Base-by-base conservation (phyloP, 2,888 invertebrate genomes). In the Sinodicranocentrus sp. region DNA sequence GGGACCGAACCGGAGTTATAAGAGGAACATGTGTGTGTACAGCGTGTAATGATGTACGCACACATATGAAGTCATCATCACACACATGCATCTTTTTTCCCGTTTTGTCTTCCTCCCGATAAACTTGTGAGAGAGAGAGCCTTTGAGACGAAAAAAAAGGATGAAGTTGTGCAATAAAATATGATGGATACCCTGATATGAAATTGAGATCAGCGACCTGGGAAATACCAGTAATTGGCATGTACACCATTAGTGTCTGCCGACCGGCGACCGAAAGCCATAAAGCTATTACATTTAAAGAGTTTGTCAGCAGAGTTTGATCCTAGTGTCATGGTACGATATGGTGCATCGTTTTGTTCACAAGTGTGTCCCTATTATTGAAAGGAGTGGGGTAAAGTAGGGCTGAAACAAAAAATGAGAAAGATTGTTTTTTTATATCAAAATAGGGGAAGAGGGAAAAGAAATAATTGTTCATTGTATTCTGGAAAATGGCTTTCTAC, bases 121-220 rank as follows among this genome's bases (percentile, higher is more conserved):
- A 67, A 67, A 75, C 17, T n/a, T 65, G 52, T 28, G 28, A 25
- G 63, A 39, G 28, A 25, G 63, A 39, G 25, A 43, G 59, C 43
- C 48, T 73, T 61, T 10, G 59, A 43, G 63, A 73, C 54, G 52
- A 25, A 76, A 67, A 23, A 23, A 48, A 54, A 28, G 52, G 44
- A 57, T 43, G 59, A 73, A 26, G 63, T 75, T 82, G 73, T 82
- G 73, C 59, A 82, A 68, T 73, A 68, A 73, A 82, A 61, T 28
- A 82, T 82, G 82, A 82, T 82, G 82, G 61, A 82, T 82, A 28
- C 48, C 54, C 73, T 23, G 68, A 82, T 73, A 65, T 67, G 71
- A 82, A 82, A 67, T 67, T 67, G 43, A 73, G 82, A 82, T 82
- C 82, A 73, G 82, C 57, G 82, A 67, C 73, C 73, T 80, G 82